A percentile compares a stretch with the other conserved stretches of the same genome.
phyloP scores from a whole-genome alignment of 1,140 invertebrate genomes.

The Lepidurus arcticus region DNA sequence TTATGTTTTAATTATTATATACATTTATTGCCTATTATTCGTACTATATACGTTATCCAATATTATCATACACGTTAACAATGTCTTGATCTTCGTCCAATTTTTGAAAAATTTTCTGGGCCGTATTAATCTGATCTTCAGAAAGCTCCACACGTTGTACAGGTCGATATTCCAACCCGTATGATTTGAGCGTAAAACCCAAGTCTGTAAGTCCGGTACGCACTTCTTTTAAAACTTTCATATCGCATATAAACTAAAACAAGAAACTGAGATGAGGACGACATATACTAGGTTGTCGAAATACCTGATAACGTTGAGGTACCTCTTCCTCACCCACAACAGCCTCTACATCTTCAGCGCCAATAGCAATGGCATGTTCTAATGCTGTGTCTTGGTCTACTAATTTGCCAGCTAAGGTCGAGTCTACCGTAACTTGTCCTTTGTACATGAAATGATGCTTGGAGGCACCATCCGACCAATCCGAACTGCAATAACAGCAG shows the following conservation, averaged over 20 bases:
- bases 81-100: conserved; percentile 30
- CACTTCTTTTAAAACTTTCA: conserved; percentile 26
- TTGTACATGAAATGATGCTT: conserved; percentile 28
- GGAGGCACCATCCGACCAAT: conserved; percentile 28
- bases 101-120: conserved; percentile 15
- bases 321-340: neutral
- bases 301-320: neutral
- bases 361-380: conserved; percentile 28
- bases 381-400: conserved; percentile 19
- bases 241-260: conserved; percentile 28
- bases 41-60: conserved; percentile 21
- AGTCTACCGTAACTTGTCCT: conserved; percentile 27
- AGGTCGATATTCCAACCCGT: conserved; percentile 24
- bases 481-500: conserved; percentile 17
- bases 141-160: conserved; percentile 11
- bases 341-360: conserved; percentile 30
- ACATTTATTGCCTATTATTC: neutral
- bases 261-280: neutral
- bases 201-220: neutral
- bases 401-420: neutral
- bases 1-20: neutral
- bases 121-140: conserved; percentile 15
- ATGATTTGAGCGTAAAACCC: conserved; percentile 23
- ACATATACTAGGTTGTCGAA: neutral
- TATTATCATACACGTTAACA: conserved; percentile 32